Conservation (phyloP, 2,797 vertebrate genomes). For the Danio kyathit region DNA sequence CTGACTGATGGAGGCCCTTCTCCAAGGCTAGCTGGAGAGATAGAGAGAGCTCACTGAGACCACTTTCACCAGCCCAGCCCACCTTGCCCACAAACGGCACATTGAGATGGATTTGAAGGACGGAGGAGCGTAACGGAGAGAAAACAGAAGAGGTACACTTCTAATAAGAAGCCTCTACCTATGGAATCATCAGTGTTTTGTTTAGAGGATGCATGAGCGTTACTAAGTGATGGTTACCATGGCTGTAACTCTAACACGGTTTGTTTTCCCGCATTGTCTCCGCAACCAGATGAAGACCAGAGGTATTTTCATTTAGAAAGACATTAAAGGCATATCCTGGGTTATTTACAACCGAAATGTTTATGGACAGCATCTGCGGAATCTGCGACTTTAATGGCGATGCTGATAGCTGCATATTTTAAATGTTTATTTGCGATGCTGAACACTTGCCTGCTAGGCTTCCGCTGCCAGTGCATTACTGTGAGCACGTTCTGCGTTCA, state of each 20-base stretch:
- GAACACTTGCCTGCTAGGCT: constrained; percentile 13
- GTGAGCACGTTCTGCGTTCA: neutral
- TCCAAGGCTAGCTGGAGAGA: constrained; percentile 74
- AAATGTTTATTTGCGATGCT: constrained; percentile 8
- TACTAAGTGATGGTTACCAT: constrained; percentile 38
- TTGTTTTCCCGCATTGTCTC: constrained; percentile 11
- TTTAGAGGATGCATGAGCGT: neutral
- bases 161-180: constrained; percentile 19
- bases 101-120: constrained; percentile 81
- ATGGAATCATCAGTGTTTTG: constrained; percentile 16
- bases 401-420: constrained; percentile 3
- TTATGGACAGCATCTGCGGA: constrained; percentile 13
- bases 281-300: constrained; percentile 16
- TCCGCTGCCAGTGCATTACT: neutral
- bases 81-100: constrained; percentile 72
- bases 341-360: constrained; percentile 23
- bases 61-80: constrained; percentile 83
- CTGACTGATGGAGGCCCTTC: constrained; percentile 88
- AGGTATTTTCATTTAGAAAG: constrained; percentile 21
- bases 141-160: constrained; percentile 15
- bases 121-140: constrained; percentile 37
- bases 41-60: constrained; percentile 78
- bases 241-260: constrained; percentile 24
- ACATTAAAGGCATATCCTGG: constrained; percentile 11
- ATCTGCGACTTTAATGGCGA: constrained; percentile 16